Evolutionary conservation across 2,113 vertebrate species (phyloP).

Genomic region (Hipposideros armiger): DNA sequence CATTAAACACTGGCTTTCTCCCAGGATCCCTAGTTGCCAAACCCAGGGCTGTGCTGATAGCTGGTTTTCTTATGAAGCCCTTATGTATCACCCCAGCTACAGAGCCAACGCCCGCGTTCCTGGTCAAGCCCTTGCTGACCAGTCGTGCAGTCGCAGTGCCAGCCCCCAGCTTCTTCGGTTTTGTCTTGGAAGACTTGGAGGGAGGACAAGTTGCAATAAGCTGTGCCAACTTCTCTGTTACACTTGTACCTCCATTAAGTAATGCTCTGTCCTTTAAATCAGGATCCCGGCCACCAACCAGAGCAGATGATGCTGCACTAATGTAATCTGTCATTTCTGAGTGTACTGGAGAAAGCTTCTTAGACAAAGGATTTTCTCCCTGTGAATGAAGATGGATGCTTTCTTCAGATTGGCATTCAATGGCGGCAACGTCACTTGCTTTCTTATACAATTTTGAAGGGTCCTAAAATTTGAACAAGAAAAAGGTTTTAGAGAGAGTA

Average conservation of each 20-base stretch:
- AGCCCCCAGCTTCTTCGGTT: conserved; percentile 89
- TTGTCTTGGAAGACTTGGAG: conserved; percentile 96
- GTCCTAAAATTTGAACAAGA: conserved; percentile 86
- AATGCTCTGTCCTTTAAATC: conserved; percentile 92
- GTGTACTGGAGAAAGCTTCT: conserved; percentile 88
- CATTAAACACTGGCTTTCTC: conserved; percentile 86
- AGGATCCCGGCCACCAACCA: conserved; percentile 89
- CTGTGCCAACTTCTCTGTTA: conserved; percentile 97
- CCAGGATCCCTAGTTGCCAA: conserved; percentile 89
- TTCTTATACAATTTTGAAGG: conserved; percentile 88
- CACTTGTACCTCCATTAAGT: conserved; percentile 92
- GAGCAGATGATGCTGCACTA: conserved; percentile 82
- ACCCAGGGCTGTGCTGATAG: conserved; percentile 82
- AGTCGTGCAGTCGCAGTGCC: conserved; percentile 79
- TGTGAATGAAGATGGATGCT: conserved; percentile 81
- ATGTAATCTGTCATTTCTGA: conserved; percentile 90
- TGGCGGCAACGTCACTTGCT: conserved; percentile 85
- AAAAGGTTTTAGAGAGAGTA: conserved; percentile 81
- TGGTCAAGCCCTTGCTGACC: conserved; percentile 86
- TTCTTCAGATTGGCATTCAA: conserved; percentile 87
- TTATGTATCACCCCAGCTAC: conserved; percentile 84
- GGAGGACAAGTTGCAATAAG: conserved; percentile 98
- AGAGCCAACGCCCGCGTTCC: conserved; percentile 84
- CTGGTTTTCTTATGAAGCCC: conserved; percentile 88
- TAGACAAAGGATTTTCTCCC: conserved; percentile 86